Percentiles rank a stretch among this genome's conserved stretches.
Evolutionary conservation across 2,797 vertebrate genomes (phyloP).

Genomic region (Lepilemur septentrionalis): DNA sequence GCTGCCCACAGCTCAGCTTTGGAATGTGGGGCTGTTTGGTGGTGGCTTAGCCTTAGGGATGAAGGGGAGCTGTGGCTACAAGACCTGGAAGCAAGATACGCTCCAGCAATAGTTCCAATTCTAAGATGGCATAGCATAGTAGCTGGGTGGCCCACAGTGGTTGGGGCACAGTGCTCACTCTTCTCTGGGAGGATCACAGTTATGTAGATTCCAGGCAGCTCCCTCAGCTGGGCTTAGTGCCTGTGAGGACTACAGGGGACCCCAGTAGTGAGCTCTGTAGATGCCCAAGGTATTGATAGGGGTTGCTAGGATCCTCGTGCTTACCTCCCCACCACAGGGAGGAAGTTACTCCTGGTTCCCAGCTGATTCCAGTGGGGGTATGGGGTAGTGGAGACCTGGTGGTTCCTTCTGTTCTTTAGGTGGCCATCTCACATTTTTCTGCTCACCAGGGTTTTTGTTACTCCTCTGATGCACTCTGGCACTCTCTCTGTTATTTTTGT

Average conservation of each 20-base stretch:
- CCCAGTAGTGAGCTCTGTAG: background rate
- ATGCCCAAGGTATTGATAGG: background rate
- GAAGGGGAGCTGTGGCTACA: background rate
- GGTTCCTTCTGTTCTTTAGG: background rate
- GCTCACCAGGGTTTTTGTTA: background rate
- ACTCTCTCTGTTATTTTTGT: background rate
- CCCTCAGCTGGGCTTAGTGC: background rate
- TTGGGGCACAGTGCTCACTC: background rate
- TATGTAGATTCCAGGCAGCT: background rate
- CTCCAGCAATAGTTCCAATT: background rate
- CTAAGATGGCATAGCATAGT: background rate
- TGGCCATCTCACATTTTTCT: background rate
- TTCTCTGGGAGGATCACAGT: background rate
- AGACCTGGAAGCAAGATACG: background rate
- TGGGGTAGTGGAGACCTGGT: background rate
- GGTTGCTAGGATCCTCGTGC: background rate
- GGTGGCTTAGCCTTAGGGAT: background rate
- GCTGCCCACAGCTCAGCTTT: background rate
- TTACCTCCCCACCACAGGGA: background rate
- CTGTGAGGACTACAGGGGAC: background rate
- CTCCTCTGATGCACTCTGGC: background rate
- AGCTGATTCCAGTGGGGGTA: background rate
- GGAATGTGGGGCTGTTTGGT: background rate
- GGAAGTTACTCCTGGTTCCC: background rate
- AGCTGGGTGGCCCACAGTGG: background rate